phyloP scores from a whole-genome alignment of 2,113 vertebrate species.

The Spermophilus dauricus region DNA sequence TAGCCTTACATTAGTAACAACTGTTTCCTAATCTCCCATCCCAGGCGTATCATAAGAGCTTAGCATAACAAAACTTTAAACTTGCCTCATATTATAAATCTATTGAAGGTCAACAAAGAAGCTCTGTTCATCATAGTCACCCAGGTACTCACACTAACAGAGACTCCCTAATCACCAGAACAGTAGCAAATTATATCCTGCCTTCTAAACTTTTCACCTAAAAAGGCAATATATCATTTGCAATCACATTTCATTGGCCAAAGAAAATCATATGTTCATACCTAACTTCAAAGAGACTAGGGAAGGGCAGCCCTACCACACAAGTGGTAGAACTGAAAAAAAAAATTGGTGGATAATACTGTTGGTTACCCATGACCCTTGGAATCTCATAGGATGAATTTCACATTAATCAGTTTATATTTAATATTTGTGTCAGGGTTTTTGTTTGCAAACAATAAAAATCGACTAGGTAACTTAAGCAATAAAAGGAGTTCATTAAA shows the following conservation, averaged over 20 bases:
- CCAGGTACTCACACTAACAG: neutral
- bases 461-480: neutral
- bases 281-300: neutral
- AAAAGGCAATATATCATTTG: constrained; percentile 47
- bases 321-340: neutral
- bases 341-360: neutral
- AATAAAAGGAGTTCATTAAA: constrained; percentile 51
- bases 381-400: constrained; percentile 4
- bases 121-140: neutral
- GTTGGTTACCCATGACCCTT: neutral
- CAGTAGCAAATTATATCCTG: neutral
- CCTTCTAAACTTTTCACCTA: constrained; percentile 36
- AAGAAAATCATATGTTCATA: neutral
- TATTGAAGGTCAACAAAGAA: neutral
- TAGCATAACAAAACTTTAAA: constrained; percentile 46
- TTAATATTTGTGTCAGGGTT: neutral
- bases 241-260: constrained; percentile 1
- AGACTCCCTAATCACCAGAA: neutral
- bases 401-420: constrained; percentile 18
- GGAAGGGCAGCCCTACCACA: neutral
- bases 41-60: neutral
- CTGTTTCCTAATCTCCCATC: neutral
- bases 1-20: neutral
- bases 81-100: neutral
- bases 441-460: constrained; percentile 24